Percentiles rank a stretch among this genome's conserved stretches.
Evolutionary conservation across 2,888 invertebrate genomes (phyloP).

Genomic region (Ectropis crepuscularia): DNA sequence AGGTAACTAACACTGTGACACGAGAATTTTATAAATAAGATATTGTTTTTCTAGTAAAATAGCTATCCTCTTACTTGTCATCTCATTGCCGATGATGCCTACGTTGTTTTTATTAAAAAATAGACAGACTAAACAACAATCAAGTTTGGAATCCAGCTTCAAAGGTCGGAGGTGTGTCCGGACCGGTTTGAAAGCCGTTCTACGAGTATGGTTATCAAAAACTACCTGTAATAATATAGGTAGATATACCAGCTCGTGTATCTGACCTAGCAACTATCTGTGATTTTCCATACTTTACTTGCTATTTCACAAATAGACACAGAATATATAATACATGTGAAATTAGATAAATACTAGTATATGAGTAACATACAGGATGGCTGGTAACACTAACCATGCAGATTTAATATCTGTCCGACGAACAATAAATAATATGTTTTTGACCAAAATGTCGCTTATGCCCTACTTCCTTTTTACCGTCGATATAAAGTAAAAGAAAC

Average conservation of each 20-base stretch:
- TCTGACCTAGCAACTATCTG: constrained; percentile 1
- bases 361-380: not conserved
- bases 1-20: too few relatives aligned
- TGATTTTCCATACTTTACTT: constrained; percentile 19
- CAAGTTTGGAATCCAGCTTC: constrained; percentile 20
- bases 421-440: too few relatives aligned
- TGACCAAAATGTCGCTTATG: too few relatives aligned
- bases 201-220: not conserved
- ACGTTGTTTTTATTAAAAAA: constrained; percentile 1
- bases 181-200: constrained; percentile 22
- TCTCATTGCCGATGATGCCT: not conserved
- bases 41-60: too few relatives aligned
- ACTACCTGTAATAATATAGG: not conserved
- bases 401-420: too few relatives aligned
- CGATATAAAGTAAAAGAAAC: too few relatives aligned
- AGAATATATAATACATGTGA: not conserved
- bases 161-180: constrained; percentile 35
- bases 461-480: too few relatives aligned
- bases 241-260: constrained; percentile 5
- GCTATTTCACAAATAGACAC: constrained; percentile 15
- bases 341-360: not conserved
- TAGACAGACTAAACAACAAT: constrained; percentile 9
- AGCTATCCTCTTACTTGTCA: too few relatives aligned
- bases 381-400: not conserved
- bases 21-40: too few relatives aligned